Evolutionary conservation across 2,888 invertebrate genomes (phyloP), one percentile per base, ranked within the genome.

Genomic region (Rotaria sp.): DNA sequence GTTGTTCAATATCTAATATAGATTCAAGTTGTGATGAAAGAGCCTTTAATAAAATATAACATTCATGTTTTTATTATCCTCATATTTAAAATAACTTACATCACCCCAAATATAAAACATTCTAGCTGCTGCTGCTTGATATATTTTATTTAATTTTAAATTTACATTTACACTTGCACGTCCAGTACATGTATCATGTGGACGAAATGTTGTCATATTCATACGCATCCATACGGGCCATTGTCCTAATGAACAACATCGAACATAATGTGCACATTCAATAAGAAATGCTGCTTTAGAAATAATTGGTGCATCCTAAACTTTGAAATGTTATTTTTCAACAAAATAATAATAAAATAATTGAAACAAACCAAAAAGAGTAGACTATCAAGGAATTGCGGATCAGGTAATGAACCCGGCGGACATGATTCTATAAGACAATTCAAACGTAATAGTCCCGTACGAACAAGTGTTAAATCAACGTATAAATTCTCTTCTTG

Each of bases 81-180:
- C 35, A 26, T 50, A 48, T 50, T 45, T 84, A 67, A 86, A 85
- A 86, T 26, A 57, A 84, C 87, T 86, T 87, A 91, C 92, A 92
- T 96, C 96, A 84, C 95, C 96, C 97, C 97, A 97, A 90, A 96
- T 96, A 90, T 97, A 96, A 91, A 99, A 99, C 92, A 97, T 94
- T 92, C 97, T 95, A 0, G 97, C 99, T 41, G 98, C 98, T 18
- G 95, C 93, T 87, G 96, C 93, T 91, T 96, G 96, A 88, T 96
- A 92, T 24, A 94, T 93, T 89, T 94, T 94, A 87, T 89, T 89
- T 86, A 89, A 85, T 85, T 85, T 87, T 59, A 59, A 45, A n/a
- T 90, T 88, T 85, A 50, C 52, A 41, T 90, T 91, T 24, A 90
- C 85, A 38, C 50, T 75, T 75, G 75, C 38, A 13, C 59, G 75